Evolutionary conservation across 2,797 vertebrate species (phyloP), one percentile per base, ranked within the genome.

Genomic region (Aythya fuligula): DNA sequence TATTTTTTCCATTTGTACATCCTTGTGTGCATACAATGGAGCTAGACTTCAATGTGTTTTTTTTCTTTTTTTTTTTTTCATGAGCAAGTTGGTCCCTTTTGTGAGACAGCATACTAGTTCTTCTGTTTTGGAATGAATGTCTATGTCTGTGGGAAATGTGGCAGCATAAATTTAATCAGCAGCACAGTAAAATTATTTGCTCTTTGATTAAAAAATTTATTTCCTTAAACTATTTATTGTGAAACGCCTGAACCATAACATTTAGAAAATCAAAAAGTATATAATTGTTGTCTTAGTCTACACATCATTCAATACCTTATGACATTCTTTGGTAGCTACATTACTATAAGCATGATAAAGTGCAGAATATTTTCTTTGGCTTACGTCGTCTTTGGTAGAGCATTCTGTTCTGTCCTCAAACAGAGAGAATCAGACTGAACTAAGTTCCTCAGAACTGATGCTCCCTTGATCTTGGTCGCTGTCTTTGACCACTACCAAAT

Each of bases 401-500:
- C 21, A 88, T 92, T 80, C 49, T 95, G 88, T 89, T 95, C 88
- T 96, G 96, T 95, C 66, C 57, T 92, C 75, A 57, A 80, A 43
- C 45, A 87, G 85, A 6, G 3, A 5, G 65, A 87, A 89, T 15
- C 72, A 72, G 30, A 89, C 53, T 93, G 93, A 94, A 78, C 34
- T 25, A 51, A 89, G 49, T 75, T 94, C 64, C 25, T 38, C 90
- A 90, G 96, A 95, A 93, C 36, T 87, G 86, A 84, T 73, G 91
- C 41, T 87, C 81, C 32, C 57, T 65, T 93, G 49, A 56, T 90
- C 80, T 90, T 83, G 66, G 14, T 81, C 95, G 38, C 54, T 56
- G 74, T 95, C 95, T 94, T 96, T 97, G 78, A 95, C 91, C 70
- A 98, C 86, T 66, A 98, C 94, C 95, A 98, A 95, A 92, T 98